Evolutionary conservation across 2,797 vertebrate genomes (phyloP), one percentile per base, ranked within the genome.

Genomic region (Bradypodion pumilum): DNA sequence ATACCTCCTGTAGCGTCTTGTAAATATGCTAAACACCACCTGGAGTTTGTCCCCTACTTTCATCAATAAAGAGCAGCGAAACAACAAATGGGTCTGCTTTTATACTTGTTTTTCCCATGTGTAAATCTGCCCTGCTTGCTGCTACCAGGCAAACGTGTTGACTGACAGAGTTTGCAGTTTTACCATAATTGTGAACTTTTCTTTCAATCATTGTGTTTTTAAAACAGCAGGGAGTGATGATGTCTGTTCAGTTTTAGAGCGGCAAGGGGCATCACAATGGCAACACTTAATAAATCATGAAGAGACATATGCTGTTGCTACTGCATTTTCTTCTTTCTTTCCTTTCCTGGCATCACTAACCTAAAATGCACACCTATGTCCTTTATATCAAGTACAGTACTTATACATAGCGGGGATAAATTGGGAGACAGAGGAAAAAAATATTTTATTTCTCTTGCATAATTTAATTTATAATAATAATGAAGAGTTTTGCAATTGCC

Each of bases 11-110:
- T 85, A 88, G 86, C 8, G 69, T 84, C 90, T 88, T 90, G 89
- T 91, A 94, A 93, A 92, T 92, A 92, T 90, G 89, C 85, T 91
- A 89, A 94, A 82, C 86, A 92, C 79, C 87, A 74, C 91, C 92
- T 90, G 88, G 90, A 89, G 91, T 87, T 89, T 87, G 89, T 81
- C 7, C 19, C 10, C 66, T 84, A 3, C 63, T 86, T 74, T 80
- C 2, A 0, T 69, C 88, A 65, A 37, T 86, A 85, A 92, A 91
- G 78, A 84, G 83, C 81, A 91, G 82, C 42, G 92, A 91, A 90
- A 88, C 78, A 87, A 89, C 78, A 86, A 89, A 80, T 78, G 2
- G 65, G 29, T 7, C 68, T 40, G 37, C 46, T 78, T 29, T 89
- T 87, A 84, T 78, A 81, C 78, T 35, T 88, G 89, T 75, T 86